These are phyloP conservation scores for Cynocephalus volans DNA, from an alignment of 2,113 vertebrate genomes.

Conservation along the genomic window DNA sequence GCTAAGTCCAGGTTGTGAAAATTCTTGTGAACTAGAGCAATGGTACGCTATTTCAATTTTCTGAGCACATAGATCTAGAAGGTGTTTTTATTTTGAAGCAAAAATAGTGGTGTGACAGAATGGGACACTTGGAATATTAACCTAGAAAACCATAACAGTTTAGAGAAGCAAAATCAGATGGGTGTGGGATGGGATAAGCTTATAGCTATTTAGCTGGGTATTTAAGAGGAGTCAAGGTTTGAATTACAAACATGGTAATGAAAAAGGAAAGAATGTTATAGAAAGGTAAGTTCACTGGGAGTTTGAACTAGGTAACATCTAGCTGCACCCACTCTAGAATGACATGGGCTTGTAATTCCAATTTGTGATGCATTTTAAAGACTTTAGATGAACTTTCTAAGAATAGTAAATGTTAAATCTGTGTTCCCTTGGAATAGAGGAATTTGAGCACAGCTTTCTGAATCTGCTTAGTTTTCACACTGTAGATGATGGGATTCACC, in stretches of 20 bases:
- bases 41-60: neutral
- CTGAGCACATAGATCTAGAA: neutral
- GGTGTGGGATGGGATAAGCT: neutral
- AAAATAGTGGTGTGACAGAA: neutral
- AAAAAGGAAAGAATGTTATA: neutral
- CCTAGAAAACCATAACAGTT: neutral
- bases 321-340: neutral
- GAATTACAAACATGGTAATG: neutral
- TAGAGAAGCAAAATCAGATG: neutral
- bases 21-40: neutral
- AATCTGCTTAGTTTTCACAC: slow-evolving; percentile 77
- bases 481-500: slow-evolving; percentile 78
- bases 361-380: too few species aligned
- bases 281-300: neutral
- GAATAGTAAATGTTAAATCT: neutral
- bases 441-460: slow-evolving; percentile 62
- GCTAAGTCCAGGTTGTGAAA: neutral
- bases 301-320: neutral
- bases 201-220: neutral
- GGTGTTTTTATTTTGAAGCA: neutral
- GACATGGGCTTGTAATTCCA: neutral
- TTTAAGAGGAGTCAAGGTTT: neutral
- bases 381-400: neutral
- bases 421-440: too few species aligned
- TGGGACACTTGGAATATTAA: neutral